phyloP scores from a whole-genome alignment of 2,888 invertebrate species.

The Siphonodentalium dalli region DNA sequence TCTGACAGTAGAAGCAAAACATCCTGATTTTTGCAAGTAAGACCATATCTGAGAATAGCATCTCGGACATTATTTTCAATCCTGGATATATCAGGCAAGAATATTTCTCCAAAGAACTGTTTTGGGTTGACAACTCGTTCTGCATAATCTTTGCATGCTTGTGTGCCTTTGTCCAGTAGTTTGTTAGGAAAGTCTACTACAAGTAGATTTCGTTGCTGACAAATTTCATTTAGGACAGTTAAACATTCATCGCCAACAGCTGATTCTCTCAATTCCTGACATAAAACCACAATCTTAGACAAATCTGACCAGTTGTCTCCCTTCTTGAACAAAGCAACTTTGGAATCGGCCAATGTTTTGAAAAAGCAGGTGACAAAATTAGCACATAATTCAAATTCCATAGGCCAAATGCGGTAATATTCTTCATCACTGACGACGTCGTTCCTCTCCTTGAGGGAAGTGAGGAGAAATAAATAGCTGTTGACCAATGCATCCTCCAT shows the following conservation, averaged over 20 bases:
- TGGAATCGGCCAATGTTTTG: too few species aligned
- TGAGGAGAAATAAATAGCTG: constrained; percentile 31
- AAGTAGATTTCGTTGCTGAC: too few species aligned
- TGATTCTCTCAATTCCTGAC: constrained; percentile 7
- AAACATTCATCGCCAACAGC: constrained; percentile 15
- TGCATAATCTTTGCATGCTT: too few species aligned
- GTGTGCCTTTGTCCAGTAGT: too few species aligned
- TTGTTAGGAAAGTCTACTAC: too few species aligned
- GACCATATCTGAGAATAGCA: too few species aligned
- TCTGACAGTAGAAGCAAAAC: background rate
- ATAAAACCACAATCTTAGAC: constrained; percentile 23
- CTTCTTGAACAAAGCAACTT: constrained; percentile 21
- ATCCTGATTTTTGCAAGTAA: too few species aligned
- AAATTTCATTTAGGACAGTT: too few species aligned
- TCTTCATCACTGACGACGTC: constrained; percentile 3
- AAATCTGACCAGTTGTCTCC: constrained; percentile 10
- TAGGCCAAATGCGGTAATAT: constrained; percentile 28
- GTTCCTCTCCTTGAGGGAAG: background rate
- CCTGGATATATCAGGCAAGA: constrained; percentile 25
- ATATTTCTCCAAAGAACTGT: constrained; percentile 22
- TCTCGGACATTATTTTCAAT: too few species aligned
- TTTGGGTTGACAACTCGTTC: constrained; percentile 17
- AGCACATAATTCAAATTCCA: background rate
- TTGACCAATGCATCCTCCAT: constrained; percentile 31
- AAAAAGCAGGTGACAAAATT: too few species aligned